Base-by-base conservation (phyloP, 2,888 invertebrate genomes). In the Drosophila parthenogenetica region DNA sequence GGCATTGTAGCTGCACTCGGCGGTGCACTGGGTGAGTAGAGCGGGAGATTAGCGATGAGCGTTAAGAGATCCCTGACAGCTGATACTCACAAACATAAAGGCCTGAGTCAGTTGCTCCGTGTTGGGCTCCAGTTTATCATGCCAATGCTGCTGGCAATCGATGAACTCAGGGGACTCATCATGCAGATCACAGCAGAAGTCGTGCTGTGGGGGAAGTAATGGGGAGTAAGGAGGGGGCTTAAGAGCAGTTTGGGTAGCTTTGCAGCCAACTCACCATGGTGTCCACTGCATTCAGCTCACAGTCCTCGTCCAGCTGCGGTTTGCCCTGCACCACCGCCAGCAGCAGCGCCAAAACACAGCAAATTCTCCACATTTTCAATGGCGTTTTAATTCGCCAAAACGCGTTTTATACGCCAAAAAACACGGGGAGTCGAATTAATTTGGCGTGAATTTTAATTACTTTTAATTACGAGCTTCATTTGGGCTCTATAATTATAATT, bases 121-220 rank as follows among this genome's bases (percentile, higher is more conserved):
- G 19, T 39, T 51, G 37, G 63, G 64, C 5, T 65, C 22, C 2
- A 89, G 69, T 60, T 76, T 79, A 0, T 77, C 64, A 1, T 59
- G 60, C 89, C 89, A 90, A 3, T 83, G 55, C n/a, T 51, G 61
- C 39, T 87, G 73, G 16, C 90, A 90, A 1, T 79, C 76, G 25
- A 25, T 40, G 14, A 89, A 87, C 22, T 89, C 81, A 0, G 51
- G 43, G 19, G 74, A 63, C n/a, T 87, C 89, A n/a, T 90, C 83
- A 25, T 90, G 89, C 19, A 90, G 54, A 16, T 79, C 83, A 42
- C 90, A 90, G 53, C 89, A 89, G 32, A 89, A 90, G 35, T 90
- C 89, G 25, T 90, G 83, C 89, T 89, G 22, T 3, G n/a, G 5
- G 22, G 22, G 22, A 5, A 22, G 19, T 5, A 7, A 16, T n/a